Conservation (phyloP, 2,797 vertebrate species). For the Limnodromus scolopaceus region DNA sequence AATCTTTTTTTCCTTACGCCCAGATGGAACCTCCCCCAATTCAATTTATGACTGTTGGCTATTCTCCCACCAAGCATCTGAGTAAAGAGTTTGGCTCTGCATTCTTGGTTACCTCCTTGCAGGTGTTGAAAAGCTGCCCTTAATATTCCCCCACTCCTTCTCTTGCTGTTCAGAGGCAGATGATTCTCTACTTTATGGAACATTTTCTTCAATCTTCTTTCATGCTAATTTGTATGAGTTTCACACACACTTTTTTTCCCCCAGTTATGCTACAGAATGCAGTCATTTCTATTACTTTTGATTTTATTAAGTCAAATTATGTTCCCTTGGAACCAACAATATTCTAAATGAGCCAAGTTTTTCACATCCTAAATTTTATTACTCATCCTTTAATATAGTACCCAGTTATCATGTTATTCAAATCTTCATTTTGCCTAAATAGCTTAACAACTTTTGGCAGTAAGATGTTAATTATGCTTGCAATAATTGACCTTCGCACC, state of each 20-base stretch:
- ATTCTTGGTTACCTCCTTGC: neutral
- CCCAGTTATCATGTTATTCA: constrained; percentile 9
- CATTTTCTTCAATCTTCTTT: neutral
- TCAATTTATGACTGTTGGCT: neutral
- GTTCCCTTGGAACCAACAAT: neutral
- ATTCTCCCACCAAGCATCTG: neutral
- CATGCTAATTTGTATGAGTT: neutral
- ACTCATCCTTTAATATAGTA: neutral
- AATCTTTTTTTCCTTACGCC: neutral
- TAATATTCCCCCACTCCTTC: neutral
- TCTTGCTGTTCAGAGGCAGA: neutral
- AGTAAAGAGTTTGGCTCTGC: neutral
- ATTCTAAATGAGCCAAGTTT: constrained; percentile 2
- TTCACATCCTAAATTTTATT: constrained; percentile 14
- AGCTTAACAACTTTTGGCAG: constrained; percentile 30
- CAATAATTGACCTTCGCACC: constrained; percentile 33
- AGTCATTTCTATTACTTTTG: neutral
- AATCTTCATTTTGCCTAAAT: constrained; percentile 5
- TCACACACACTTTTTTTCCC: neutral
- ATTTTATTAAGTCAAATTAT: neutral
- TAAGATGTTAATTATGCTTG: constrained; percentile 41
- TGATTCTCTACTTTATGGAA: neutral
- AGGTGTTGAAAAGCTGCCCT: neutral
- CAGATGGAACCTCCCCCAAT: neutral
- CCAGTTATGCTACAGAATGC: neutral